These are phyloP conservation scores for Lydus trimaculatus DNA, from an alignment of 2,888 invertebrate species.

Conservation along the genomic window DNA sequence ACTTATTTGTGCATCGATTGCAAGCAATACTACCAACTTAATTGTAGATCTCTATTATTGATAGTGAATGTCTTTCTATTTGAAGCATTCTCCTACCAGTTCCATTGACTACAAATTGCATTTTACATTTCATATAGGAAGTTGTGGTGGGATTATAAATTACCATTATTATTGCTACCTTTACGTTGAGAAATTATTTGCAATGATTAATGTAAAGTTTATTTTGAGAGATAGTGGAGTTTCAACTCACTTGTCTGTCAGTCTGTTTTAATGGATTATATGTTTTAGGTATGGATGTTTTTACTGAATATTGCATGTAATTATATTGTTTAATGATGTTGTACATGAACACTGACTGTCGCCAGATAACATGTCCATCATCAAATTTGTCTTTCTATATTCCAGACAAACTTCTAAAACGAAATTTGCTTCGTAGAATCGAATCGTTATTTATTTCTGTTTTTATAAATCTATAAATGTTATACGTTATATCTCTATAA, in stretches of 20 bases:
- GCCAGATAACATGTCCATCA: conserved; percentile 4
- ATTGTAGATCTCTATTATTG: not conserved
- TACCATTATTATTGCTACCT: not conserved
- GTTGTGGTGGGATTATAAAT: not conserved
- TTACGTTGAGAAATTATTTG: conserved; percentile 5
- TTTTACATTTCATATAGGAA: not conserved
- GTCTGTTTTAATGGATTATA: conserved; percentile 1
- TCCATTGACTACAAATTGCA: not conserved
- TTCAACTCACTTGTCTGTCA: not conserved
- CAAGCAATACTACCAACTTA: not conserved
- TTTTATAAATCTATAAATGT: not conserved
- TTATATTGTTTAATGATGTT: conserved; percentile 6
- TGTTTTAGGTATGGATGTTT: not conserved
- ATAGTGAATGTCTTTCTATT: not conserved
- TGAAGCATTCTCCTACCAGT: not conserved
- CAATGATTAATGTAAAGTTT: conserved; percentile 4
- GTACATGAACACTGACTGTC: not conserved
- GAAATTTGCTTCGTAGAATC: not conserved
- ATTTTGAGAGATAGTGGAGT: not conserved
- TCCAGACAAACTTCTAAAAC: not conserved
- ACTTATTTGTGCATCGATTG: conserved; percentile 12
- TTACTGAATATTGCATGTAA: conserved; percentile 3
- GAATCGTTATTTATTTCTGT: not conserved
- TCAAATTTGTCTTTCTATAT: not conserved
- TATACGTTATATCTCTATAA: conserved; percentile 12